phyloP scores from a whole-genome alignment of 2,888 invertebrate genomes.

The Polymixis flavicincta region DNA sequence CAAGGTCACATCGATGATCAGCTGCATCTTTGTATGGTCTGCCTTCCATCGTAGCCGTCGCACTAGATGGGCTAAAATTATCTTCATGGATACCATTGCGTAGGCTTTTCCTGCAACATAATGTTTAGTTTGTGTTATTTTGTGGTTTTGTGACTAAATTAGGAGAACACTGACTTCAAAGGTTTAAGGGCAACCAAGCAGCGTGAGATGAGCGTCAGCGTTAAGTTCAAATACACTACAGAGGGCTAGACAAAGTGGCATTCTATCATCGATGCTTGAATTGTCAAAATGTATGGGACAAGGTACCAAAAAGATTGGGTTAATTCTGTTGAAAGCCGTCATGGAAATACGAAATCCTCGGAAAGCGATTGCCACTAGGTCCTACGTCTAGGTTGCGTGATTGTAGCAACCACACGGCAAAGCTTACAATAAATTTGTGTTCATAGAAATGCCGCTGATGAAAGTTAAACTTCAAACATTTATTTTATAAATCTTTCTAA shows the following conservation, averaged over 20 bases:
- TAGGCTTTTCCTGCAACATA: constrained; percentile 68
- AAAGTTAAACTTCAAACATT: background rate
- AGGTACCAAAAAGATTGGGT: background rate
- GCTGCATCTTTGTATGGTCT: constrained; percentile 61
- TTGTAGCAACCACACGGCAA: background rate
- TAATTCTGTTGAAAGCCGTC: background rate
- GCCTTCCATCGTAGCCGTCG: constrained; percentile 63
- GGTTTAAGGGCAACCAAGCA: background rate
- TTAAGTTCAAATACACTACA: background rate
- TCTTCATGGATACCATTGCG: constrained; percentile 71
- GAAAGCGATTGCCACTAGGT: background rate
- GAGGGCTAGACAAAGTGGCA: background rate
- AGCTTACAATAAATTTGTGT: background rate
- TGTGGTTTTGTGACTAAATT: background rate
- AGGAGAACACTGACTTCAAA: no score
- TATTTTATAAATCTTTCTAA: background rate
- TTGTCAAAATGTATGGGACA: background rate
- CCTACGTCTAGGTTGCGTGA: background rate
- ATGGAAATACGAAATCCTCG: background rate
- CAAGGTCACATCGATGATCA: constrained; percentile 16
- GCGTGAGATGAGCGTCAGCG: no score
- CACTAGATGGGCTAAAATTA: constrained; percentile 65
- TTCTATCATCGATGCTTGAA: background rate
- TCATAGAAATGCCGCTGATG: background rate
- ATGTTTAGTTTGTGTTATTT: background rate